Conservation (phyloP, 2,888 invertebrate genomes). For the Antheraea assamensis region DNA sequence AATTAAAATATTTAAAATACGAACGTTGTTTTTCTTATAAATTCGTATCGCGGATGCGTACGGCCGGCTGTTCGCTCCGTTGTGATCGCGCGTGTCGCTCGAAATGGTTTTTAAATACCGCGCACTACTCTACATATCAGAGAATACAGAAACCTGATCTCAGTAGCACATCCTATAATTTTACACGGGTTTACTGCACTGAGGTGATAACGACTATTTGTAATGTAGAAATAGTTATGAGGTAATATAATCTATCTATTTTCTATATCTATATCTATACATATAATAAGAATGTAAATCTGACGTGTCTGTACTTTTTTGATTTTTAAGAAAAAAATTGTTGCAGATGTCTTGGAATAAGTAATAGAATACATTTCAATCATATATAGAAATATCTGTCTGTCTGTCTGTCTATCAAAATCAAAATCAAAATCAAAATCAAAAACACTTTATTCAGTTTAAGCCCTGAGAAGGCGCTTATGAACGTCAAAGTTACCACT, state of each 20-base stretch:
- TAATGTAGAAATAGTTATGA: background rate
- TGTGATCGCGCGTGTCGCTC: slow-evolving; percentile 70
- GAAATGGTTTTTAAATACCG: slow-evolving; percentile 76
- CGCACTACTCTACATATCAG: slow-evolving; percentile 73
- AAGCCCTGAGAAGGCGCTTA: too few relatives aligned
- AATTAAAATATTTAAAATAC: slow-evolving; percentile 3
- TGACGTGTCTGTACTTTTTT: too few relatives aligned
- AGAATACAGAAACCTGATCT: slow-evolving; percentile 57
- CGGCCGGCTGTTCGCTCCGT: slow-evolving; percentile 62
- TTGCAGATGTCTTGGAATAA: too few relatives aligned
- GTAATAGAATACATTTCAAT: too few relatives aligned
- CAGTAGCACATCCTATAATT: slow-evolving; percentile 26
- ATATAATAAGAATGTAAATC: too few relatives aligned
- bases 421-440: too few relatives aligned
- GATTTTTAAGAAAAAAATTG: too few relatives aligned
- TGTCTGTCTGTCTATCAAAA: too few relatives aligned
- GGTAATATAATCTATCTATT: background rate
- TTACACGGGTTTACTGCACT: background rate
- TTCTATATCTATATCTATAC: too few relatives aligned
- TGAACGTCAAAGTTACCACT: too few relatives aligned
- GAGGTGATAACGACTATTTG: background rate
- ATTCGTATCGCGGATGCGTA: slow-evolving; percentile 60
- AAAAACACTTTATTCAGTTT: too few relatives aligned
- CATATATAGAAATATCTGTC: too few relatives aligned
- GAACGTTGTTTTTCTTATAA: slow-evolving; percentile 27